A percentile compares a stretch with the other conserved stretches of the same genome.
Conservation (phyloP, 2,113 vertebrate genomes). For the Mustelus asterias region DNA sequence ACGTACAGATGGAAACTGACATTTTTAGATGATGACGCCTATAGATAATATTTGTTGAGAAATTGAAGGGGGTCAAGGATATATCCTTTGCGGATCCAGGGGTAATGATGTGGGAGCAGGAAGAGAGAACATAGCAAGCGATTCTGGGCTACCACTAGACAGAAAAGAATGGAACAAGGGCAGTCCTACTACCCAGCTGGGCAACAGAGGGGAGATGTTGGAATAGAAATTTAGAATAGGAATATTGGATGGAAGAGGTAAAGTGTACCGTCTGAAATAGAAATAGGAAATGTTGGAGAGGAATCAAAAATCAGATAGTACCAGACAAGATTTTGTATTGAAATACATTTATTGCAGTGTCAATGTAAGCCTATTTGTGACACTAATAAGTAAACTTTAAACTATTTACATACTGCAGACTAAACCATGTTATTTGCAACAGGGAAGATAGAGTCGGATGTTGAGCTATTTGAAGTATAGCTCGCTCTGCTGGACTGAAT, state of each 20-base stretch:
- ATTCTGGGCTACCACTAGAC: too few species aligned
- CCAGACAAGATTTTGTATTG: background rate
- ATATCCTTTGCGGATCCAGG: too few species aligned
- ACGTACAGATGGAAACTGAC: too few species aligned
- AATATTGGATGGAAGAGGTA: background rate
- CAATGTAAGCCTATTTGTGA: too few species aligned
- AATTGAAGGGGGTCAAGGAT: too few species aligned
- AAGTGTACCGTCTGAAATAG: background rate
- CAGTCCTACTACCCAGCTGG: background rate
- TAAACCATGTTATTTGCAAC: background rate
- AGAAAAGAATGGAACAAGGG: too few species aligned
- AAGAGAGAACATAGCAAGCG: too few species aligned
- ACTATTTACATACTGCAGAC: background rate
- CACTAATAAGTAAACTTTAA: too few species aligned
- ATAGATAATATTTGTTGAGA: too few species aligned
- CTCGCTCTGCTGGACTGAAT: too few species aligned
- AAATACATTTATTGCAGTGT: background rate
- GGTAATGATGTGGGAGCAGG: too few species aligned
- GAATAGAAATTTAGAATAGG: background rate
- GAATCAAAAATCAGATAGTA: background rate
- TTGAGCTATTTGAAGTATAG: background rate
- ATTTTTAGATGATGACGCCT: too few species aligned
- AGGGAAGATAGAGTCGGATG: background rate
- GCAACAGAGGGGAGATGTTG: background rate
- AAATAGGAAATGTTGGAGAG: background rate